Conservation (phyloP, 1,140 invertebrate genomes). For the Psix sp. region DNA sequence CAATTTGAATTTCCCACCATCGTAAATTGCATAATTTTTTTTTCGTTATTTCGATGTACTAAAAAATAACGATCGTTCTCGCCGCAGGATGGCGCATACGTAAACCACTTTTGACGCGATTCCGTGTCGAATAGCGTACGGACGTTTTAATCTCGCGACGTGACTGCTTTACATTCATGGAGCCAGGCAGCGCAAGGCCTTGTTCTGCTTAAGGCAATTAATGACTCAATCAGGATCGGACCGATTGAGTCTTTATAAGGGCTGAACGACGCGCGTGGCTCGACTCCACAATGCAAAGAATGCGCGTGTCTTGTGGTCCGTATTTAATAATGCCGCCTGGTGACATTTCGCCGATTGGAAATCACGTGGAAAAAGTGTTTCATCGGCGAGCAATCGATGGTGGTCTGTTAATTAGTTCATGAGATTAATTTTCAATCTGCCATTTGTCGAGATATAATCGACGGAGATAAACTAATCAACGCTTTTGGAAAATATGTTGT, state of each 20-base stretch:
- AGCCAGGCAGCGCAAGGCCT: constrained; percentile 50
- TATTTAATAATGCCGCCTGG: constrained; percentile 37
- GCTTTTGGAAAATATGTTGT: no score
- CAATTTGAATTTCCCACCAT: no score
- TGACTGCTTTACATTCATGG: constrained; percentile 54
- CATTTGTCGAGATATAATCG: no score
- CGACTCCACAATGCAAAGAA: constrained; percentile 53
- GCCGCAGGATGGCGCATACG: constrained; percentile 23
- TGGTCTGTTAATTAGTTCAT: no score
- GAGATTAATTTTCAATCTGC: no score
- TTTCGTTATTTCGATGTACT: no score
- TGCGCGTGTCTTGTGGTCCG: constrained; percentile 31
- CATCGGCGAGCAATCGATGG: no score
- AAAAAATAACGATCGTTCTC: constrained; percentile 10
- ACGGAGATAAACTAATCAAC: no score
- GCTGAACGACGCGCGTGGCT: constrained; percentile 50
- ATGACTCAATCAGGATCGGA: constrained; percentile 59
- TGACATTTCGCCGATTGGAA: constrained; percentile 21
- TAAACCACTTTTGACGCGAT: constrained; percentile 35
- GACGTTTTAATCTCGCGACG: constrained; percentile 47
- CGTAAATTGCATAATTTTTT: no score
- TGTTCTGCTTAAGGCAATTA: constrained; percentile 62
- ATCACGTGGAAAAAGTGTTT: constrained; percentile 14
- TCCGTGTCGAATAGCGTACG: constrained; percentile 17
- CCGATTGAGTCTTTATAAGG: constrained; percentile 61